Conservation (phyloP, 2,113 vertebrate genomes). For the Eulemur macaco region DNA sequence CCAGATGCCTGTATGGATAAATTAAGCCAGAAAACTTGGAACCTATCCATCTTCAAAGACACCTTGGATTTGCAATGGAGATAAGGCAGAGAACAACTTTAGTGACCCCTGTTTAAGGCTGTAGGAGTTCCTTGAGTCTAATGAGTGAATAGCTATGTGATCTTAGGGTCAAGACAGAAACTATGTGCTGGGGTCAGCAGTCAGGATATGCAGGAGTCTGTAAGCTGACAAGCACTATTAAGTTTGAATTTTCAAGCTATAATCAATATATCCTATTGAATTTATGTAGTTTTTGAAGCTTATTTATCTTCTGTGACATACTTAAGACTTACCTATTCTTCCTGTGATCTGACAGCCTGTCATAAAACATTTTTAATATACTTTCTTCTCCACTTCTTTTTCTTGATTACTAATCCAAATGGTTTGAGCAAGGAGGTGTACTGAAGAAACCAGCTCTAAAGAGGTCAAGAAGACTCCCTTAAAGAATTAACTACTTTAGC, state of each 20-base stretch:
- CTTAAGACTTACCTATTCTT: neutral
- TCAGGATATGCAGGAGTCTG: neutral
- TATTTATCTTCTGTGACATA: conserved; percentile 34
- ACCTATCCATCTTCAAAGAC: conserved; percentile 23
- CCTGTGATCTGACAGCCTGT: neutral
- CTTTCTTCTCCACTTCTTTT: neutral
- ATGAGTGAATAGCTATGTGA: conserved; percentile 7
- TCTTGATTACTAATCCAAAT: neutral
- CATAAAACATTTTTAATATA: neutral
- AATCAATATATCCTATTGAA: neutral
- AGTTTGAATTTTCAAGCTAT: conserved; percentile 1
- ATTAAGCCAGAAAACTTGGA: neutral
- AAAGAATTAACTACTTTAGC: neutral
- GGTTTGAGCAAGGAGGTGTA: neutral
- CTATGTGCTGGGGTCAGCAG: neutral
- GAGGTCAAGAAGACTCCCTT: neutral
- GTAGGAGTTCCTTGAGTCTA: conserved; percentile 27
- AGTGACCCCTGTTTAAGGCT: neutral
- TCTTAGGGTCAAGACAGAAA: conserved; percentile 39
- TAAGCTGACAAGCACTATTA: neutral
- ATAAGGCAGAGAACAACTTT: conserved; percentile 35
- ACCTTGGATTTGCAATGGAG: conserved; percentile 42
- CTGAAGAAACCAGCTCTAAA: neutral
- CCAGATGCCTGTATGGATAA: neutral
- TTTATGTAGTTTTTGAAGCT: neutral